Percentiles rank a stretch among this genome's conserved stretches.
Conservation (phyloP, 2,113 vertebrate species). For the Pseudorectes ferrugineus region DNA sequence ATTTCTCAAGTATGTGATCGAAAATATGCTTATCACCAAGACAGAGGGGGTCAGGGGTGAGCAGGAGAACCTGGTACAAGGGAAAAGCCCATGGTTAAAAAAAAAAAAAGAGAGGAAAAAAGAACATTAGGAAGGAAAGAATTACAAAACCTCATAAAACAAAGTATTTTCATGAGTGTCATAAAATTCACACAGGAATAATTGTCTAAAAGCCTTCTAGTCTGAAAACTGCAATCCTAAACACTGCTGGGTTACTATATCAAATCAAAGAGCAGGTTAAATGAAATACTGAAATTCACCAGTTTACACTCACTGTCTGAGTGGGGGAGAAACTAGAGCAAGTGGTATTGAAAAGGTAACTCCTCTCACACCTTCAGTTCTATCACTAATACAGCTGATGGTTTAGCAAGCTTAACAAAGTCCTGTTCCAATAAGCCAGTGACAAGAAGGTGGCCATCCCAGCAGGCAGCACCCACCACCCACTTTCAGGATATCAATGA, state of each 20-base stretch:
- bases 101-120: rapidly evolving
- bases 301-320: not conserved
- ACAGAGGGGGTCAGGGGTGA: not conserved
- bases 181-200: not conserved
- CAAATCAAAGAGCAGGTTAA: not conserved
- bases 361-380: not conserved
- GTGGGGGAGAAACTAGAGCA: not conserved
- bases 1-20: not conserved
- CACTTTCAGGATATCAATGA: not conserved
- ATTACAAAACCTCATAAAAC: not conserved
- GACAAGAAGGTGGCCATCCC: not conserved
- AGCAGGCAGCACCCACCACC: not conserved
- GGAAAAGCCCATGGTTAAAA: not conserved
- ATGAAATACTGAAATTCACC: not conserved
- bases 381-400: not conserved
- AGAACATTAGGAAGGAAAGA: not conserved
- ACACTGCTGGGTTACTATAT: not conserved
- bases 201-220: not conserved
- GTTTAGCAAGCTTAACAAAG: not conserved
- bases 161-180: not conserved
- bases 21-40: not conserved
- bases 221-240: not conserved
- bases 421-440: not conserved
- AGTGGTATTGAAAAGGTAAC: not conserved
- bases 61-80: not conserved